These are phyloP conservation scores for Silurus aristotelis DNA, from an alignment of 2,797 vertebrate genomes.

Conservation along the genomic window DNA sequence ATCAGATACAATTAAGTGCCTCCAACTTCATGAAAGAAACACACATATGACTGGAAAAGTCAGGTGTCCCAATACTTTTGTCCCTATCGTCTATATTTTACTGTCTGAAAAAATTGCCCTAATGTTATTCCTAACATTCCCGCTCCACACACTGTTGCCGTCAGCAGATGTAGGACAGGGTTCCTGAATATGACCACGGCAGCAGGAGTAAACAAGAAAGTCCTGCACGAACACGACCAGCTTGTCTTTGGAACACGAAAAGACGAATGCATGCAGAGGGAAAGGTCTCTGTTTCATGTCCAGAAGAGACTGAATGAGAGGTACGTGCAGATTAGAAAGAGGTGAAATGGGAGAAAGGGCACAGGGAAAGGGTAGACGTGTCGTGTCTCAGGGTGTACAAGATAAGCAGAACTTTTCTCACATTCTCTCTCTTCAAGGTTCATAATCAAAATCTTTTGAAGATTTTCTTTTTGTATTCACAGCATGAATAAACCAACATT, in stretches of 20 bases:
- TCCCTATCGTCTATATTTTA: too few relatives aligned
- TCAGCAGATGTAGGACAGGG: conserved; percentile 28
- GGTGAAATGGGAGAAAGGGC: not conserved
- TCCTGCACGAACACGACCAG: not conserved
- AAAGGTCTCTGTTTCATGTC: conserved; percentile 41
- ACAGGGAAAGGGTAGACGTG: conserved; percentile 19
- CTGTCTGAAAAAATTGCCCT: not conserved
- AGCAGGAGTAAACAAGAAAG: conserved; percentile 32
- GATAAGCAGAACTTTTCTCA: not conserved
- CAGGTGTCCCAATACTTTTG: too few relatives aligned
- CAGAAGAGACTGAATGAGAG: conserved; percentile 3
- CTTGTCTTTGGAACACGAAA: conserved; percentile 34
- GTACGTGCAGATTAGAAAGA: not conserved
- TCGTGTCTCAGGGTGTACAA: conserved; percentile 13
- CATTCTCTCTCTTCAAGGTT: not conserved
- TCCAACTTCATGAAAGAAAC: not conserved
- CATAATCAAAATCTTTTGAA: not conserved
- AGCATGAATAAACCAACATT: not conserved
- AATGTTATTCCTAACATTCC: not conserved
- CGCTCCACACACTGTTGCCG: not conserved
- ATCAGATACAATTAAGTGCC: too few relatives aligned
- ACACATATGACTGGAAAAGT: too few relatives aligned
- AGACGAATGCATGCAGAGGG: conserved; percentile 15
- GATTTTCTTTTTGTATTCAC: not conserved
- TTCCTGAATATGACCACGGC: conserved; percentile 35